Evolutionary conservation across 2,797 vertebrate species (phyloP), one percentile per base, ranked within the genome.

Genomic region (Rallus crepitans): DNA sequence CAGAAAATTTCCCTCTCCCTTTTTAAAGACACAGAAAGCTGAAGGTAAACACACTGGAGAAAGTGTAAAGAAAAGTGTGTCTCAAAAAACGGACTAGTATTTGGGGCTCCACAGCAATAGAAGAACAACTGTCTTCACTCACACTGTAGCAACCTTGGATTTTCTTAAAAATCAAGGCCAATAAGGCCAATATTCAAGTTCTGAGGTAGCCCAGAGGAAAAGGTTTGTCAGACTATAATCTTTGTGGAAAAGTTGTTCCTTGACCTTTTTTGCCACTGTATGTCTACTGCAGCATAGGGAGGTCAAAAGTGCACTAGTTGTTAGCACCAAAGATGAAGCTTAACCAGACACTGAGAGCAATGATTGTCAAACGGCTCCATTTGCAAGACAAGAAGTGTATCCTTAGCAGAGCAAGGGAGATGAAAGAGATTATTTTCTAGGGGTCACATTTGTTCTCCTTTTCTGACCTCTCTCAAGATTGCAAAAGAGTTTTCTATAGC

Each of bases 361-460:
- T 96, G 97, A 95, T 94, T 97, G 95, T 97, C 94, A 94, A 97
- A 96, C 30, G 30, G 78, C 87, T 89, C 94, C 96, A 97, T 97
- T 97, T 97, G 96, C 96, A 97, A 97, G 97, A 97, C 97, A 97
- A 97, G 96, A 96, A 97, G 92, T 92, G 89, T 90, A 94, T 96
- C 96, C 89, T 95, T 97, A 92, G 94, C 93, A 95, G 92, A 94
- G 90, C 94, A 95, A 90, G 95, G 72, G 87, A 91, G 89, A 97
- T 97, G 96, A 97, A 97, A 97, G 97, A 97, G 92, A 97, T 96
- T 95, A 95, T 96, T 97, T 97, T 97, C 94, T 66, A 92, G 87
- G 89, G 95, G 94, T 97, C 96, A 97, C 93, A 92, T 96, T 97
- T 95, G 82, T 96, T 96, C 97, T 94, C 97, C 94, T 93, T 93